Evolutionary conservation across 1,140 invertebrate genomes (phyloP).

Genomic region (Drosophila pseudoobscura): DNA sequence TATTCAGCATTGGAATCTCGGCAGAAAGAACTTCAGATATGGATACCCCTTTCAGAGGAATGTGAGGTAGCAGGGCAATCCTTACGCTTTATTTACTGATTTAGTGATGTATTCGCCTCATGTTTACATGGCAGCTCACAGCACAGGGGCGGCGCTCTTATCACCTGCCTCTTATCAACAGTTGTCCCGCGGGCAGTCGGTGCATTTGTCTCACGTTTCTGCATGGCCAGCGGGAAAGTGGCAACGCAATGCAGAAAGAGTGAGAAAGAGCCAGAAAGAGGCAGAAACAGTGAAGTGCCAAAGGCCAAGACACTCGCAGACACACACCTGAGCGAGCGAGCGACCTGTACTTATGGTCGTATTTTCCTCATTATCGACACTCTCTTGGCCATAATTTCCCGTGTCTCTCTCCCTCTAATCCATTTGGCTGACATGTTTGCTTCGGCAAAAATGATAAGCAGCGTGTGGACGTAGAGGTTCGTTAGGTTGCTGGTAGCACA

Average conservation of each 20-base stretch:
- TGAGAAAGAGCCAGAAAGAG: neutral
- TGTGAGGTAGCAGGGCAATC: too few relatives aligned
- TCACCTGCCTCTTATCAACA: slow-evolving; percentile 33
- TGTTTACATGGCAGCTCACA: slow-evolving; percentile 14
- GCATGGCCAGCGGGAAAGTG: too few relatives aligned
- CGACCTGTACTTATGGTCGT: neutral
- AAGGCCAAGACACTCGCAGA: neutral
- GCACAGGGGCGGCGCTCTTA: slow-evolving; percentile 5
- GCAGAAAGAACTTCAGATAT: too few relatives aligned
- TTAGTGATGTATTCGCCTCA: neutral
- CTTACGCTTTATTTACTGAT: too few relatives aligned
- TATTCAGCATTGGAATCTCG: too few relatives aligned
- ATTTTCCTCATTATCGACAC: slow-evolving; percentile 24
- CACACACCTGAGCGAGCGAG: neutral
- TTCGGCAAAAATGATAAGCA: slow-evolving; percentile 12
- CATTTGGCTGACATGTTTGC: slow-evolving; percentile 42
- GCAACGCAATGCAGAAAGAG: neutral
- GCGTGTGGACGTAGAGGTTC: neutral
- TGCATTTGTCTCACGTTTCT: slow-evolving; percentile 27
- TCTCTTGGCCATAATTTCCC: slow-evolving; percentile 12
- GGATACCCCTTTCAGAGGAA: too few relatives aligned
- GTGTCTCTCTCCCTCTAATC: slow-evolving; percentile 24
- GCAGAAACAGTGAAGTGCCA: slow-evolving; percentile 15
- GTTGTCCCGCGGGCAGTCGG: too few relatives aligned
- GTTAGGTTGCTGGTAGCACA: slow-evolving; percentile 28